These are phyloP conservation scores for Polyergus mexicanus DNA, from an alignment of 1,140 invertebrate genomes.

Conservation along the genomic window DNA sequence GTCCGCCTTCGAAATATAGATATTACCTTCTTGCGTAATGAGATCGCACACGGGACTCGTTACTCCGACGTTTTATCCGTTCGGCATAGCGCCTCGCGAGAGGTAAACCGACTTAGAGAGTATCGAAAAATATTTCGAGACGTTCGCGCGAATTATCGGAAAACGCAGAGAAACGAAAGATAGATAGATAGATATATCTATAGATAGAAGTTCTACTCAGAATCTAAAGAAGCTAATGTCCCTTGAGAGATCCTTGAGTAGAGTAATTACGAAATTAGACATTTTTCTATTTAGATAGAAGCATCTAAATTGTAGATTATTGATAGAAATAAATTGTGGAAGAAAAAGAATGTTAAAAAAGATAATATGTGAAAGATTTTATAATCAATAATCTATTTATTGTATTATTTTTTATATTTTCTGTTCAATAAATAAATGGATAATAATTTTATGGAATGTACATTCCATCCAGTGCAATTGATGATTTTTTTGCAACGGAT, in stretches of 20 bases:
- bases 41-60: slow-evolving; percentile 53
- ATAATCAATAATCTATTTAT: neutral
- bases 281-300: too few relatives aligned
- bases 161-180: neutral
- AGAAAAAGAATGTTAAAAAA: neutral
- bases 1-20: slow-evolving; percentile 38
- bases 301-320: neutral
- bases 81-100: neutral
- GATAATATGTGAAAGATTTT: neutral
- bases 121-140: slow-evolving; percentile 46
- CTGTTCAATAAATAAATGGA: neutral
- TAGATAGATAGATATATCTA: slow-evolving; percentile 3
- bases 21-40: slow-evolving; percentile 50
- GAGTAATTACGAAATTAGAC: slow-evolving; percentile 14
- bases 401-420: neutral
- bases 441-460: neutral
- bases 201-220: neutral
- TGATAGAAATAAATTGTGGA: neutral
- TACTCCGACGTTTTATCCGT: slow-evolving; percentile 32
- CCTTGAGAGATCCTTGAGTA: neutral
- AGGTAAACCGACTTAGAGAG: neutral
- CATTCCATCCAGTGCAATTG: neutral
- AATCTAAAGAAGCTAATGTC: neutral
- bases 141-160: slow-evolving; percentile 35
- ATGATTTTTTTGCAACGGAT: neutral